These are phyloP conservation scores for Taurulus bubalis DNA, from an alignment of 2,113 vertebrate species.

Conservation along the genomic window DNA sequence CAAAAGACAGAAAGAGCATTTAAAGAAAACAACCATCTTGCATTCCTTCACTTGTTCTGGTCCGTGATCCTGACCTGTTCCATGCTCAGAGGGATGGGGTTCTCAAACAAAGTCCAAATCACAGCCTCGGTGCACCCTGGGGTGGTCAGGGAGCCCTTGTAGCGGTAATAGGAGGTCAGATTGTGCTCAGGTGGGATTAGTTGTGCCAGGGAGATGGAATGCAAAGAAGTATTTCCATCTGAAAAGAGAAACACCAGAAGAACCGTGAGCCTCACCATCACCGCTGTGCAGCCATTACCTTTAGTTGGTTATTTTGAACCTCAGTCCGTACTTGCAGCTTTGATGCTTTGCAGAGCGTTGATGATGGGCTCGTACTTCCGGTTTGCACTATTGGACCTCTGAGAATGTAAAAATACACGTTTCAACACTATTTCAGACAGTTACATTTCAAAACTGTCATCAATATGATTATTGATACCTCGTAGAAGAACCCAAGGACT, in stretches of 20 bases:
- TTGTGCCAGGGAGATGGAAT: slow-evolving; percentile 75
- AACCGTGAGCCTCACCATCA: not conserved
- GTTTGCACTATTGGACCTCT: slow-evolving; percentile 79
- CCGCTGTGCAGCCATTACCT: not conserved
- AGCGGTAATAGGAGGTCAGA: slow-evolving; percentile 88
- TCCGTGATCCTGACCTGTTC: slow-evolving; percentile 82
- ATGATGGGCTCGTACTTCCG: slow-evolving; percentile 77
- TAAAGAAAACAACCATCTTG: not conserved
- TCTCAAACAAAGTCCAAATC: slow-evolving; percentile 91
- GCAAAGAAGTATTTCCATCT: slow-evolving; percentile 62
- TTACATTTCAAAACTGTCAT: no score
- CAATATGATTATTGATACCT: slow-evolving; percentile 80
- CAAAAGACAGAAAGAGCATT: not conserved
- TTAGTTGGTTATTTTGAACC: not conserved
- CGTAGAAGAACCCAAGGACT: slow-evolving; percentile 91
- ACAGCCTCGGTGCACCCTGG: slow-evolving; percentile 87
- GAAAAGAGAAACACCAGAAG: slow-evolving; percentile 4
- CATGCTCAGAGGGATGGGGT: slow-evolving; percentile 80
- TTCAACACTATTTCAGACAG: not conserved
- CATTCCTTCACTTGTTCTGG: not conserved
- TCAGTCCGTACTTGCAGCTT: slow-evolving; percentile 55
- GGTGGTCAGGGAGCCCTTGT: slow-evolving; percentile 93
- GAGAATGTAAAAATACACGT: slow-evolving; percentile 22
- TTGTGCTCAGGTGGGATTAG: slow-evolving; percentile 84
- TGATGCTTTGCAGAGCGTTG: slow-evolving; percentile 63